Conservation (phyloP, 2,888 invertebrate species). For the Zaprionus obscuricornis region DNA sequence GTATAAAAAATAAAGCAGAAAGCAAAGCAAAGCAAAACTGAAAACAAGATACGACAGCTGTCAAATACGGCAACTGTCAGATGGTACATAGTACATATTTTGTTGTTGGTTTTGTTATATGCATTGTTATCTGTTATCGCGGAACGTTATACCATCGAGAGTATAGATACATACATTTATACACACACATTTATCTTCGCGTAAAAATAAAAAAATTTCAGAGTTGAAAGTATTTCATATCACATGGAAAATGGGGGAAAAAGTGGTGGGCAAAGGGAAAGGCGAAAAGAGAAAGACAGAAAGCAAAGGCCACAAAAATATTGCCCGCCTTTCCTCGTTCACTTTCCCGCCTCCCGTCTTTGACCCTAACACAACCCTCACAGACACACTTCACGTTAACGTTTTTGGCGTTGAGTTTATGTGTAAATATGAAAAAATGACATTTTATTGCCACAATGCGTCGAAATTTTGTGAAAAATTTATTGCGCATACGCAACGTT, state of each 20-base stretch:
- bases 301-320: constrained; percentile 56
- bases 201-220: constrained; percentile 61
- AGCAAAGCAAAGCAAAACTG: constrained; percentile 21
- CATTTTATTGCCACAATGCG: constrained; percentile 75
- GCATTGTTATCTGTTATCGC: constrained; percentile 24
- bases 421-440: constrained; percentile 76
- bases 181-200: constrained; percentile 29
- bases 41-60: constrained; percentile 33
- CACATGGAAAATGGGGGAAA: too few species aligned
- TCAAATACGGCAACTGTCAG: constrained; percentile 40
- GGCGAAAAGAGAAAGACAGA: too few species aligned
- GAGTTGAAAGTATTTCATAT: constrained; percentile 62
- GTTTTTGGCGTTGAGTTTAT: constrained; percentile 63
- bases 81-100: constrained; percentile 14
- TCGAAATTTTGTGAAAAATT: constrained; percentile 74
- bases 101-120: constrained; percentile 11
- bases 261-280: too few species aligned
- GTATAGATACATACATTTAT: constrained; percentile 32
- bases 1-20: too few species aligned
- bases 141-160: constrained; percentile 41
- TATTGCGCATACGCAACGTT: constrained; percentile 69
- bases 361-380: constrained; percentile 12
- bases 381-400: constrained; percentile 13
- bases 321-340: background rate
- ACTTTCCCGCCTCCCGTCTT: background rate